Evolutionary conservation across 2,797 vertebrate genomes (phyloP), one percentile per base, ranked within the genome.

Genomic region (Champsocephalus esox): DNA sequence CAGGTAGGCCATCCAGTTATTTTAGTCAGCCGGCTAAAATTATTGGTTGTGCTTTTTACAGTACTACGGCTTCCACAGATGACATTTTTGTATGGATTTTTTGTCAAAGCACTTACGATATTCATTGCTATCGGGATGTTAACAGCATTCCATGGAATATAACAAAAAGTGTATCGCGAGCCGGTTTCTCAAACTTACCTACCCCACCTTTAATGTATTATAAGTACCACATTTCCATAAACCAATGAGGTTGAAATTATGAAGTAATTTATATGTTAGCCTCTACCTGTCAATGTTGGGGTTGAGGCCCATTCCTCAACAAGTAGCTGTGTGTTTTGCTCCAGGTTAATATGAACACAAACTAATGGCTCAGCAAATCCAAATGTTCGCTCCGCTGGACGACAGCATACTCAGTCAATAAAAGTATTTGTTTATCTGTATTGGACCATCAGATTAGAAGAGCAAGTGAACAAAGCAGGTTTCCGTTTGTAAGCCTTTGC

Each of bases 321-420:
- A 17, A 16, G 48, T 24, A 19, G 17, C 46, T 28, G 28, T 5
- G 28, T 34, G 16, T 48, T 10, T 16, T 54, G n/a, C 16, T 55
- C 13, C 51, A 55, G 51, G 50, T 48, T 32, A 72, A 51, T n/a
- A 50, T 49, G 50, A 61, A 44, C 45, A 51, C 14, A 52, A 64
- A 44, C 45, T 8, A 69, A 44, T 12, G 12, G 12, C 58, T 57
- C 16, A 43, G n/a, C 32, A 54, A 10, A 50, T 56, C n/a, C n/a
- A 57, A 55, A 16, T n/a, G 1, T 28, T 24, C 12, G 28, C 28
- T 58, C n/a, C 38, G 12, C 32, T 10, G 61, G 10, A 66, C 17
- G 11, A 12, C 6, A 54, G 43, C 34, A 17, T 14, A 12, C n/a
- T 19, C 51, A 14, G 16, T 38, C 1, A n/a, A 51, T 38, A 14